Conservation (phyloP, 1,140 invertebrate species). For the Drosophila teissieri region DNA sequence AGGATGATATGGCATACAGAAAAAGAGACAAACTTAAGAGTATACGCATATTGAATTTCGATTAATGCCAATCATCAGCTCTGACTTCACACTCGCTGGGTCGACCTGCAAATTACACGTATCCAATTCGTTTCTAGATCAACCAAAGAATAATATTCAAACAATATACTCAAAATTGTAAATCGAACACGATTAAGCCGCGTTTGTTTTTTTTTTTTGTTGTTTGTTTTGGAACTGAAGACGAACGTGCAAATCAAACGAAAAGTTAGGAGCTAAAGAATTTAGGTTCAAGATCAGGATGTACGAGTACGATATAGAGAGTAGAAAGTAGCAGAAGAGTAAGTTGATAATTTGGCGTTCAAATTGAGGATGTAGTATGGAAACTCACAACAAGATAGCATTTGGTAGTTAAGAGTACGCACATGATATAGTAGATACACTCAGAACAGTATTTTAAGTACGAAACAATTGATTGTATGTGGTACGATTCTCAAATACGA, state of each 20-base stretch:
- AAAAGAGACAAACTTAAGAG: constrained; percentile 54
- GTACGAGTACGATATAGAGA: constrained; percentile 63
- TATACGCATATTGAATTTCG: constrained; percentile 35
- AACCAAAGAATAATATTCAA: constrained; percentile 10
- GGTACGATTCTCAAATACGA: constrained; percentile 66
- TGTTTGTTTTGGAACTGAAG: constrained; percentile 26
- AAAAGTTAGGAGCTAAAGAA: constrained; percentile 48
- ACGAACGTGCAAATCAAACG: constrained; percentile 52
- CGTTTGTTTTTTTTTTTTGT: constrained; percentile 8
- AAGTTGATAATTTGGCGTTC: constrained; percentile 75
- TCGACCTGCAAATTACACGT: constrained; percentile 41
- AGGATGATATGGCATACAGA: constrained; percentile 71
- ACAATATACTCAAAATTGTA: constrained; percentile 9
- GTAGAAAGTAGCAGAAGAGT: constrained; percentile 72
- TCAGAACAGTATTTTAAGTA: constrained; percentile 73
- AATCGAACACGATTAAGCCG: constrained; percentile 22
- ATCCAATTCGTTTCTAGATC: constrained; percentile 38
- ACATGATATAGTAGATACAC: constrained; percentile 72
- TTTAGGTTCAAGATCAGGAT: constrained; percentile 51
- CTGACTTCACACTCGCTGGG: constrained; percentile 30
- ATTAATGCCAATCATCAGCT: constrained; percentile 55
- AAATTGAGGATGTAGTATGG: constrained; percentile 68
- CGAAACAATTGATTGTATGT: constrained; percentile 62
- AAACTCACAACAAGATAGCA: constrained; percentile 79
- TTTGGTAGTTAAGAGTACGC: constrained; percentile 70